Evolutionary conservation across 2,113 vertebrate genomes (phyloP).

Genomic region (Acrocephalus arundinaceus): DNA sequence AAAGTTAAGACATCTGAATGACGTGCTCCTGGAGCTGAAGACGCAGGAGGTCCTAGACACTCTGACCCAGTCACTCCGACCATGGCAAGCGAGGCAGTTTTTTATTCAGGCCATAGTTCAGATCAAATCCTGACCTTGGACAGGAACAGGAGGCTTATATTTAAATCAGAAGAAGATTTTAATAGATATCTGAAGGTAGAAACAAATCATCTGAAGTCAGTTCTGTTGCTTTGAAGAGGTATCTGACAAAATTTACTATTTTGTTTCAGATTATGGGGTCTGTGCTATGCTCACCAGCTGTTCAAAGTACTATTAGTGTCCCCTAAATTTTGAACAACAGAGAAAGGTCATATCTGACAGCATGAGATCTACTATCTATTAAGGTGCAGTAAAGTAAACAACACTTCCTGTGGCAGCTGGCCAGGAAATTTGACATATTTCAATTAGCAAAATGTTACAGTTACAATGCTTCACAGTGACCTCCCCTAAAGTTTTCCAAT

Average conservation of each 20-base stretch:
- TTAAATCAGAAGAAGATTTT: neutral
- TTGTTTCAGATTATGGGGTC: neutral
- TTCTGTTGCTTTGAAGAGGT: neutral
- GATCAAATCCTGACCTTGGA: neutral
- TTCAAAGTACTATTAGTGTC: neutral
- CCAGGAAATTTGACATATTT: neutral
- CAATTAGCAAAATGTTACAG: neutral
- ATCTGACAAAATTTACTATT: neutral
- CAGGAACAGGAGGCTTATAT: neutral
- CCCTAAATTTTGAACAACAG: neutral
- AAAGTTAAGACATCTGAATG: neutral
- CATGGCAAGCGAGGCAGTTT: neutral
- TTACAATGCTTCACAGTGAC: too few relatives aligned
- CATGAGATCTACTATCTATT: neutral
- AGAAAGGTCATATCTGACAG: neutral
- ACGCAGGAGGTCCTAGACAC: neutral
- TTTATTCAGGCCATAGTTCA: neutral
- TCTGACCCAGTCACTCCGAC: neutral
- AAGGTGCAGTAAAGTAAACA: neutral
- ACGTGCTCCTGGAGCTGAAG: neutral
- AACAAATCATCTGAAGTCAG: neutral
- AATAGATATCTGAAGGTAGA: neutral
- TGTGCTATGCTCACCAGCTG: neutral
- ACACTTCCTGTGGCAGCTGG: neutral
- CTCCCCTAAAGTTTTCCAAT: neutral